phyloP scores from a whole-genome alignment of 2,888 invertebrate genomes.

The Psylliodes chrysocephalus region DNA sequence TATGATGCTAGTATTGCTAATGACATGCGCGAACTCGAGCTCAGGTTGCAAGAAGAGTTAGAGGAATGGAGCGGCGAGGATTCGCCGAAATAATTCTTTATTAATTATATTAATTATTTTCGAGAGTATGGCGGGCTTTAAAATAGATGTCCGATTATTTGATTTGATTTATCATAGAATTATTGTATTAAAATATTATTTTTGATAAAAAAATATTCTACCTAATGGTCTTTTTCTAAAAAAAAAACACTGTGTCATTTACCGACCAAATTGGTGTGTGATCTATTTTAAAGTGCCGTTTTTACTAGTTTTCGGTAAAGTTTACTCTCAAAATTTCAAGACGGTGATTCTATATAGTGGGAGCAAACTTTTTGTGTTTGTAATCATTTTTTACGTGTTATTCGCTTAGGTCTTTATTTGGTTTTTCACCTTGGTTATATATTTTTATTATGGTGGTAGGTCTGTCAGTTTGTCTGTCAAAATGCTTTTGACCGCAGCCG shows the following conservation, averaged over 20 bases:
- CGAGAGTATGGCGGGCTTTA: neutral
- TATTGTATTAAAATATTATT: no score
- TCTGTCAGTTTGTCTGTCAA: slow-evolving; percentile 14
- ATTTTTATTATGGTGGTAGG: neutral
- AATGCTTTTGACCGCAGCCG: neutral
- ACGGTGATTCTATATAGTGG: neutral
- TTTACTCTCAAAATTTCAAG: neutral
- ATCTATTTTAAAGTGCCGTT: neutral
- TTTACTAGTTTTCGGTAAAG: neutral
- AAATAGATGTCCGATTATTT: neutral
- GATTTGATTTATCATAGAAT: no score
- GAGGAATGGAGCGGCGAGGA: slow-evolving; percentile 74
- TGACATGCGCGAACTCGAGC: slow-evolving; percentile 73
- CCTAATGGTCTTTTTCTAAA: no score
- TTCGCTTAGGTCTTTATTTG: slow-evolving; percentile 14
- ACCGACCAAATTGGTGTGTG: neutral
- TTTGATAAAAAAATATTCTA: no score
- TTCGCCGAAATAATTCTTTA: slow-evolving; percentile 53
- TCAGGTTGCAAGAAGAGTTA: slow-evolving; percentile 74
- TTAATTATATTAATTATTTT: neutral
- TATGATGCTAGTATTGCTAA: slow-evolving; percentile 75
- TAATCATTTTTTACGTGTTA: slow-evolving; percentile 10
- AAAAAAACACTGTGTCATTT: no score
- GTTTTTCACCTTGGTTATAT: slow-evolving; percentile 5
- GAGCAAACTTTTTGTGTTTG: slow-evolving; percentile 12